Percentiles rank a stretch among this genome's conserved stretches.
Conservation (phyloP, 2,888 invertebrate species). For the Petrolisthes cinctipes region DNA sequence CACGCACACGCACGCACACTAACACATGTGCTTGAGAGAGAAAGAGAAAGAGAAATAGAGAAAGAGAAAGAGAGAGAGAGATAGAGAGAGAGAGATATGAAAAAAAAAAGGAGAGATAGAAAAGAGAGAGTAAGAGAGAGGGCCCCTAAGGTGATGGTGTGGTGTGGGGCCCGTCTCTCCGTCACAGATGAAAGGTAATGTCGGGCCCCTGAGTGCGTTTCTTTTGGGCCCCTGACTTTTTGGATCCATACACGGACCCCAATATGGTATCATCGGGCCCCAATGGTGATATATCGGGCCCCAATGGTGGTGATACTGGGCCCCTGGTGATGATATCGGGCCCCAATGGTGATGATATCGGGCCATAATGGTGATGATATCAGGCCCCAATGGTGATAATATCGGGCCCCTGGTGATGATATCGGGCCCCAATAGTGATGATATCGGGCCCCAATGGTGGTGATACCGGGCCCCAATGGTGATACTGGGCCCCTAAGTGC, state of each 20-base stretch:
- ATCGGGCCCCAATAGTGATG: too few relatives aligned
- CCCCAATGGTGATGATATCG: too few relatives aligned
- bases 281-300: too few relatives aligned
- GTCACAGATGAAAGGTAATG: neutral
- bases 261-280: too few relatives aligned
- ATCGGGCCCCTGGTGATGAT: too few relatives aligned
- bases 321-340: too few relatives aligned
- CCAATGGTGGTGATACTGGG: too few relatives aligned
- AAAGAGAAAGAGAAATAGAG: conserved; percentile 1
- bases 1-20: neutral
- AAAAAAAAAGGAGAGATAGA: too few relatives aligned
- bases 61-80: neutral
- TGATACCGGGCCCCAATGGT: too few relatives aligned
- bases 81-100: neutral
- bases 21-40: neutral
- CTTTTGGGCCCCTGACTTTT: neutral
- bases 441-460: neutral
- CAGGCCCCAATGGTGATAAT: too few relatives aligned
- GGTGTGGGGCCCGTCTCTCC: neutral
- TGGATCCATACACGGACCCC: neutral
- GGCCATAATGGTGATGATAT: too few relatives aligned
- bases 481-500: neutral
- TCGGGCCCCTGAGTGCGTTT: neutral
- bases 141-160: neutral
- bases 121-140: conserved; percentile 4